Evolutionary conservation across 2,797 vertebrate genomes (phyloP).

Genomic region (Cossypha dichroa): DNA sequence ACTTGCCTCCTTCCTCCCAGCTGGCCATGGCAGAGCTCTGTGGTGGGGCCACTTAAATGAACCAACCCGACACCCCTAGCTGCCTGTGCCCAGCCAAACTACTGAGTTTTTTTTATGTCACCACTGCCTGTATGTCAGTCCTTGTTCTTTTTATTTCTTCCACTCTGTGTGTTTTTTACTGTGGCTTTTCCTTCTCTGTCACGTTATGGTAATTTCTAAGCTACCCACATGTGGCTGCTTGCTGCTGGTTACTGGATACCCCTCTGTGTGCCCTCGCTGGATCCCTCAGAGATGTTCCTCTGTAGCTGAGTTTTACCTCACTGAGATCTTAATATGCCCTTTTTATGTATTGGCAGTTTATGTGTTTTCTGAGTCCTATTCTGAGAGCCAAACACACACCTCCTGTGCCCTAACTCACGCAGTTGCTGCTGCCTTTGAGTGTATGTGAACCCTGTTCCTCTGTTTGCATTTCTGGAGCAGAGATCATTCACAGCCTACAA

Average conservation of each 20-base stretch:
- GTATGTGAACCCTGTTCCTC: neutral
- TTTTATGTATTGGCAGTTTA: neutral
- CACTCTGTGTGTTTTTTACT: neutral
- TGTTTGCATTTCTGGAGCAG: neutral
- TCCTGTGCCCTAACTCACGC: too few relatives aligned
- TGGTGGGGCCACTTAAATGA: neutral
- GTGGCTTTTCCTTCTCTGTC: neutral
- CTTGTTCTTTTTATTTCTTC: neutral
- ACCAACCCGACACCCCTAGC: accelerated
- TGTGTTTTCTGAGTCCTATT: accelerated
- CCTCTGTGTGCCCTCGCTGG: accelerated
- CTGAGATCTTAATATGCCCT: too few relatives aligned
- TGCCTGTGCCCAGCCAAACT: too few relatives aligned
- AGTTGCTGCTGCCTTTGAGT: neutral
- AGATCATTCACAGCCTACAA: neutral
- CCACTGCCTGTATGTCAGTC: accelerated
- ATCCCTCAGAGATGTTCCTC: neutral
- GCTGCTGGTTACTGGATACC: accelerated
- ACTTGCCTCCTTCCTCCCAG: accelerated
- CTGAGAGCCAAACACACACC: neutral
- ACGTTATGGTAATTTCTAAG: accelerated
- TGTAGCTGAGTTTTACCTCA: accelerated
- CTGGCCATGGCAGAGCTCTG: neutral
- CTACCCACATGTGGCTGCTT: accelerated
- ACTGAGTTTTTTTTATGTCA: neutral